These are phyloP conservation scores for Maccullochella peelii DNA, from an alignment of 2,113 vertebrate species.

Conservation along the genomic window DNA sequence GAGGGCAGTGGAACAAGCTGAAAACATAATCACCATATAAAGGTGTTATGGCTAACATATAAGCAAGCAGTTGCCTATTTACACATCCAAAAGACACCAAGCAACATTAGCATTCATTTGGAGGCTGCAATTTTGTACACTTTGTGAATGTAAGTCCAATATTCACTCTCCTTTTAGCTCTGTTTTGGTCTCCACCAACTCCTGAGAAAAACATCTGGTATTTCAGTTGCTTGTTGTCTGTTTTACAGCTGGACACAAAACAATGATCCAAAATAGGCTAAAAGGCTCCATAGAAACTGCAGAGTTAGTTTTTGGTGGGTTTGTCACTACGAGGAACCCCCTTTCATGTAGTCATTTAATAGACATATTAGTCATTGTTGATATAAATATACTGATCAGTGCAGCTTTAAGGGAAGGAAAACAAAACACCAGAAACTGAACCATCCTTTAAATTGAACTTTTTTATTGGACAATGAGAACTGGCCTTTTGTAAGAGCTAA, in stretches of 20 bases:
- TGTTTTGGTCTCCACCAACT: background rate
- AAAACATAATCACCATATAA: background rate
- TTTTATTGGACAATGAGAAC: constrained; percentile 70
- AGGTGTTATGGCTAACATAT: background rate
- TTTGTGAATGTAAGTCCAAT: background rate
- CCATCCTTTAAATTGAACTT: constrained; percentile 27
- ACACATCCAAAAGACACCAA: background rate
- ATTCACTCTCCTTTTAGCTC: background rate
- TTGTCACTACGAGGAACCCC: background rate
- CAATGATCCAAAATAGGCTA: background rate
- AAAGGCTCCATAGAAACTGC: background rate
- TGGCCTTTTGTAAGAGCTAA: constrained; percentile 50
- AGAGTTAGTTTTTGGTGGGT: background rate
- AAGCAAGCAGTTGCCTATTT: background rate
- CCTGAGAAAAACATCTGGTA: background rate
- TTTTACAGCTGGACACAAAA: background rate
- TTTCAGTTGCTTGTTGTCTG: background rate
- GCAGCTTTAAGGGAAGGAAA: constrained; percentile 14
- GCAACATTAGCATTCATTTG: background rate
- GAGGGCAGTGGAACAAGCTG: background rate
- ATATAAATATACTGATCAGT: background rate
- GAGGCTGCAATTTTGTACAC: background rate
- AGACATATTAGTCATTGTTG: background rate
- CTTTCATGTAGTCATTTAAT: background rate
- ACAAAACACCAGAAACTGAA: constrained; percentile 21